A percentile compares a stretch with the other conserved stretches of the same genome.
Evolutionary conservation across 23 tunicate genomes (phyloP).

Genomic region (Styela plicata): DNA sequence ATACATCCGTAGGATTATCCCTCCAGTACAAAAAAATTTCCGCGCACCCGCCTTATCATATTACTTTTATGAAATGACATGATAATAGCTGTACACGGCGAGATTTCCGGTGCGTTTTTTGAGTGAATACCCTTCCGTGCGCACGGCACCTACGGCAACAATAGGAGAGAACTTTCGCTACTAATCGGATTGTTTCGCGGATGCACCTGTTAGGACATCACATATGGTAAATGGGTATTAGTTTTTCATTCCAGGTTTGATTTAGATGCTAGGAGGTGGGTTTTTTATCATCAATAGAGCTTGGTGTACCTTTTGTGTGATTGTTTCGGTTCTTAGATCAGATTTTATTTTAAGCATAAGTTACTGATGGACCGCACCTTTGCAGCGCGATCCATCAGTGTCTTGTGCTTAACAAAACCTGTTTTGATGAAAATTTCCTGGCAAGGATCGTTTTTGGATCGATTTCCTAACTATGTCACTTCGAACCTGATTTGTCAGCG

Average conservation of each 20-base stretch:
- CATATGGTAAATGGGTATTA: not conserved
- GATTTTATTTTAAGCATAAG: no score
- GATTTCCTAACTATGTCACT: no score
- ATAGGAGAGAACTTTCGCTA: not conserved
- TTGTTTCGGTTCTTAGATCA: no score
- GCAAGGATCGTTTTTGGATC: no score
- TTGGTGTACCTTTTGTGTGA: no score
- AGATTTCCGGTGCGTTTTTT: not conserved
- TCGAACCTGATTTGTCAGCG: no score
- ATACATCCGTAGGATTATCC: not conserved
- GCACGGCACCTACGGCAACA: not conserved
- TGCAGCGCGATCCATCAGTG: no score
- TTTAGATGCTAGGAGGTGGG: no score
- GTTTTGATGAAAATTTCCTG: no score
- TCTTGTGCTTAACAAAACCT: no score
- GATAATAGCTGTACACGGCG: not conserved
- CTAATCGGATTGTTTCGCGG: not conserved
- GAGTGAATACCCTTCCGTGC: not conserved
- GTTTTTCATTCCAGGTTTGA: not conserved
- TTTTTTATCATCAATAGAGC: no score
- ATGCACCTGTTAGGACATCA: not conserved
- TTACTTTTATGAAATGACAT: not conserved
- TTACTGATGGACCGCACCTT: no score
- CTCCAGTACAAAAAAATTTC: not conserved
- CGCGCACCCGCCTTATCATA: not conserved